These are phyloP conservation scores for Rutpela maculata DNA, from an alignment of 2,888 invertebrate species.

Conservation along the genomic window DNA sequence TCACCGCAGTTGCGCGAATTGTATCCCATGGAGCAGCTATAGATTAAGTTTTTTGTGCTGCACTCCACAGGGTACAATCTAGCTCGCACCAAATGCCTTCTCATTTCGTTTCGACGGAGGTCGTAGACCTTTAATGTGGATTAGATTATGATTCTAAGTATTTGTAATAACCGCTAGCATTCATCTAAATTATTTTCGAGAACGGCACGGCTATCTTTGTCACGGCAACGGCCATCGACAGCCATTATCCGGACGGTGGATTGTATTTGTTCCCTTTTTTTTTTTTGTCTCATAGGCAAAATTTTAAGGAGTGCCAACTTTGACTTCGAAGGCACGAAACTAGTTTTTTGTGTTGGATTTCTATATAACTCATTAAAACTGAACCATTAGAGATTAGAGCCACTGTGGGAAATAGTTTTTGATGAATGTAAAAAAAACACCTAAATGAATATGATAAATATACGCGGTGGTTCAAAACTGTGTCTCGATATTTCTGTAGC, in stretches of 20 bases:
- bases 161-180: slow-evolving; percentile 27
- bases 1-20: not conserved
- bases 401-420: not conserved
- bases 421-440: too few relatives aligned
- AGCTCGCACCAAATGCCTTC: slow-evolving; percentile 14
- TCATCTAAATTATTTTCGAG: slow-evolving; percentile 26
- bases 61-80: slow-evolving; percentile 25
- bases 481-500: too few relatives aligned
- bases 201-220: not conserved
- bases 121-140: slow-evolving; percentile 28
- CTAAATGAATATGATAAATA: too few relatives aligned
- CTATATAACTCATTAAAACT: not conserved
- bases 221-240: too few relatives aligned
- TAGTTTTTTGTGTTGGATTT: not conserved
- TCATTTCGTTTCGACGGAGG: slow-evolving; percentile 16
- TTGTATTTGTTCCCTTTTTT: not conserved
- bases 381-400: not conserved
- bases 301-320: not conserved
- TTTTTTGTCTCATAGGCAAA: not conserved
- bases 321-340: not conserved
- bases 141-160: slow-evolving; percentile 31
- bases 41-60: not conserved
- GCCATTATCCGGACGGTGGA: not conserved
- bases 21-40: not conserved
- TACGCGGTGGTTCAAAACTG: too few relatives aligned